These are phyloP conservation scores for Campopleginae sp. DNA, from an alignment of 2,888 invertebrate species.

Conservation along the genomic window DNA sequence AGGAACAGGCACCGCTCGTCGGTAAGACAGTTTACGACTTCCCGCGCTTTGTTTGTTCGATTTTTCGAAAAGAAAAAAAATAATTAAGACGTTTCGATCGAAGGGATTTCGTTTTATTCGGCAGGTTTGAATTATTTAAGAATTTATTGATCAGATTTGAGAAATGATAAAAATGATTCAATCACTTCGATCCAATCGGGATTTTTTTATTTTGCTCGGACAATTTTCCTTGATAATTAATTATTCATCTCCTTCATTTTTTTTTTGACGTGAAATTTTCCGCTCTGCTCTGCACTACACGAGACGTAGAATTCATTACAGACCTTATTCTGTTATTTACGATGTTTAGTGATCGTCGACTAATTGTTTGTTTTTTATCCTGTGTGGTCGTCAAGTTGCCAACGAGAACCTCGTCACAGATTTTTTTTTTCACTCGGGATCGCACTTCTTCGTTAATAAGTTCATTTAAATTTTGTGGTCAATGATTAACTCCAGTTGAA, in stretches of 20 bases:
- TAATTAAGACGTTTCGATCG: neutral
- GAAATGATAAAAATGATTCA: neutral
- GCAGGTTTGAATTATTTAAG: neutral
- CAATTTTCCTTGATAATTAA: neutral
- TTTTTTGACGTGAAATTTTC: neutral
- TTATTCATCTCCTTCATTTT: neutral
- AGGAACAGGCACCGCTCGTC: neutral
- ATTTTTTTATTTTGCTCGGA: neutral
- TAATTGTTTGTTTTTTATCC: constrained; percentile 45
- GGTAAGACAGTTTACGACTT: neutral
- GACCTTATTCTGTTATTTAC: constrained; percentile 36
- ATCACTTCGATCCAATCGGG: neutral
- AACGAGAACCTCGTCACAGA: constrained; percentile 18
- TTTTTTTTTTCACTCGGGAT: constrained; percentile 50
- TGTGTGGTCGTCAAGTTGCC: neutral
- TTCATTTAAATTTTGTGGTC: constrained; percentile 70
- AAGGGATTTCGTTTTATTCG: neutral
- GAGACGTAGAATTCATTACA: constrained; percentile 1
- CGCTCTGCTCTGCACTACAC: neutral
- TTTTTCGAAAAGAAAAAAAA: neutral
- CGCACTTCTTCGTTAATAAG: constrained; percentile 69
- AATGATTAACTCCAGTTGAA: constrained; percentile 78
- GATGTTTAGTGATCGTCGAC: constrained; percentile 57
- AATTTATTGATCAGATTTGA: neutral
- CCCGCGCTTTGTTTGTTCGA: neutral